These are phyloP conservation scores for Nematopogon swammerdamellus DNA, from an alignment of 2,888 invertebrate genomes.

Conservation along the genomic window DNA sequence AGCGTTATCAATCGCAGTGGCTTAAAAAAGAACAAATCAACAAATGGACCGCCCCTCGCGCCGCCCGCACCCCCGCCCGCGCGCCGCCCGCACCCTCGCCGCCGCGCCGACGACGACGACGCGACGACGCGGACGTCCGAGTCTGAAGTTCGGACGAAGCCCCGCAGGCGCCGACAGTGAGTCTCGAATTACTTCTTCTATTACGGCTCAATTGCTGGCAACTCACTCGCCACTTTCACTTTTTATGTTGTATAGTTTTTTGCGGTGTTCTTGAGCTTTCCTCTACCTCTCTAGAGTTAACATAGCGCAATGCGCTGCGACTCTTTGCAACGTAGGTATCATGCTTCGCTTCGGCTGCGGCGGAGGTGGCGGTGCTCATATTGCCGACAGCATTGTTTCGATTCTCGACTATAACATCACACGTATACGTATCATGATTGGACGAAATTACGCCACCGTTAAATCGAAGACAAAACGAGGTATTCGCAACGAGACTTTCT, in stretches of 20 bases:
- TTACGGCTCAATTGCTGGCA: not conserved
- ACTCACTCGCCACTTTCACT: not conserved
- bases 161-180: not conserved
- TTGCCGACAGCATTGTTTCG: too few relatives aligned
- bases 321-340: too few relatives aligned
- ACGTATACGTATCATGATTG: too few relatives aligned
- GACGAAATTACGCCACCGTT: too few relatives aligned
- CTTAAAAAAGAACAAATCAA: not conserved
- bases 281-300: not conserved
- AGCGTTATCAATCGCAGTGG: not conserved
- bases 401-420: too few relatives aligned
- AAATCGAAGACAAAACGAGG: too few relatives aligned
- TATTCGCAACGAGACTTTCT: not conserved
- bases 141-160: too few relatives aligned
- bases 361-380: too few relatives aligned
- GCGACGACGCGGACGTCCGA: too few relatives aligned
- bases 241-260: not conserved
- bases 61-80: not conserved
- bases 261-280: not conserved
- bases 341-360: too few relatives aligned
- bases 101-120: not conserved
- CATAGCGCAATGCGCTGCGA: too few relatives aligned
- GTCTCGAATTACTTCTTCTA: not conserved
- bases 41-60: not conserved
- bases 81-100: not conserved